Base-by-base conservation (phyloP, 2,797 vertebrate species). In the Acrossocheilus fasciatus region DNA sequence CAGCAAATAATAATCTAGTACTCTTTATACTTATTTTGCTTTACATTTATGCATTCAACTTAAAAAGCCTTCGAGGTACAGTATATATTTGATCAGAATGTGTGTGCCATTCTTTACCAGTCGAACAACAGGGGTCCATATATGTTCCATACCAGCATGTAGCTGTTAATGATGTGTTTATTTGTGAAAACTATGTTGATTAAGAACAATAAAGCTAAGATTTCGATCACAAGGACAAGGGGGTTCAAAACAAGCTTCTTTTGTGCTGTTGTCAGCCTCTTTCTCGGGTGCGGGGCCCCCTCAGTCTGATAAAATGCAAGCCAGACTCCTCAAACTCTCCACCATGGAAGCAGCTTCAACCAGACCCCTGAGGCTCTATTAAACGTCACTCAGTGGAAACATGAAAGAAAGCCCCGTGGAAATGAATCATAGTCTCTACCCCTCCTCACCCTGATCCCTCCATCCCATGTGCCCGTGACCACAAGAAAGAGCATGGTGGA, bases 351-450 rank as follows among this genome's bases (percentile, higher is more conserved):
- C 76, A 26, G 72, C 82, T 84, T 66, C 83, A 87, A 72, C 86
- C 45, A 85, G 78, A 72, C 81, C 81, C 87, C 86, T 12, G 83
- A 87, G 85, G 74, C 84, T 87, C 70, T 80, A 81, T 85, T 82
- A 89, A 90, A 89, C 86, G 87, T 62, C 59, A 82, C 87, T 86
- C 84, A 73, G 87, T 87, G 79, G 77, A 66, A 82, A 91, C 89
- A 88, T 90, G 88, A 90, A 90, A 90, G 88, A 84, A 54, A 81
- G 64, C 86, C 89, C 66, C 1, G 41, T 84, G 87, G 83, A 86
- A 88, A 86, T 90, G 88, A 90, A 87, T 90, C 89, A 89, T 83
- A 84, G 76, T 72, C 70, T 84, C 74, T 77, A 70, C 82, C 45
- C 78, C 68, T 82, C 54, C 81, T 64, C 83, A 43, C 26, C 76